Evolutionary conservation across 2,113 vertebrate species (phyloP).

Genomic region (Heteronetta atricapilla): DNA sequence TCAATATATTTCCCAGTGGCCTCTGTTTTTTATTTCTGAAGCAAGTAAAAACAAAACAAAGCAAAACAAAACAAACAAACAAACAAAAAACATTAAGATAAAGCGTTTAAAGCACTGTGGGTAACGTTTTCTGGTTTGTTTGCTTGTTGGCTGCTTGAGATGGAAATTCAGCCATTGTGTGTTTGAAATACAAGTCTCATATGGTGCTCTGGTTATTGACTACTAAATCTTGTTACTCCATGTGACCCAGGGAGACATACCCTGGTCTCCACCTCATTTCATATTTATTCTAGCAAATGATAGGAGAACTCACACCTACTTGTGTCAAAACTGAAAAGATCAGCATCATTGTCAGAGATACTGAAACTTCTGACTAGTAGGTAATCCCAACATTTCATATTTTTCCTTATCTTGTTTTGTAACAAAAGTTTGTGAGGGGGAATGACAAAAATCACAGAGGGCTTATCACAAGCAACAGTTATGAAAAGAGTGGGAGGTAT

Average conservation of each 20-base stretch:
- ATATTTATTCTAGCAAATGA: background rate
- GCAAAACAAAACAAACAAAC: constrained; percentile 28
- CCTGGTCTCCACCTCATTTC: background rate
- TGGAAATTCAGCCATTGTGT: background rate
- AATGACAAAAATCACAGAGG: background rate
- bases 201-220: background rate
- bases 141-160: constrained; percentile 26
- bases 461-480: background rate
- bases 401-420: background rate
- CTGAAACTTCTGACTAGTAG: background rate
- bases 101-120: background rate
- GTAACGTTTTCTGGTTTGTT: background rate
- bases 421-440: background rate
- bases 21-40: constrained; percentile 58
- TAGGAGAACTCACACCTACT: background rate
- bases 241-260: background rate
- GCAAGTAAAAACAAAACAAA: constrained; percentile 31
- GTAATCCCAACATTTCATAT: background rate
- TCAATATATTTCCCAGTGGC: constrained; percentile 24
- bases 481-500: background rate
- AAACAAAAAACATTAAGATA: background rate
- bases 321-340: background rate
- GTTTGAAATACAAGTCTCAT: constrained; percentile 50
- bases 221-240: background rate
- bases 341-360: background rate